Conservation (phyloP, 2,888 invertebrate genomes). For the Pyrocoelia pectoralis region DNA sequence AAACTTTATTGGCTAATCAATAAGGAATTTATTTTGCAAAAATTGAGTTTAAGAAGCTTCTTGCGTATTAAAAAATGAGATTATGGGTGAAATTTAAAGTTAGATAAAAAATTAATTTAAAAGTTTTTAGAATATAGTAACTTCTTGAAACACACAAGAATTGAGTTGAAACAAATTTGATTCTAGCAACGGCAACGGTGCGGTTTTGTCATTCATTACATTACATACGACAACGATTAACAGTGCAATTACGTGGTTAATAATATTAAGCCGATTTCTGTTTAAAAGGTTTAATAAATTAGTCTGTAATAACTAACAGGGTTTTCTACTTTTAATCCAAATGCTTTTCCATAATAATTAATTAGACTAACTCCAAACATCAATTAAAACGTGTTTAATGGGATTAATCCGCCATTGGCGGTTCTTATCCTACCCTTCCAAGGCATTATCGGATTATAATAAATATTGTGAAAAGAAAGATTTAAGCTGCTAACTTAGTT, state of each 20-base stretch:
- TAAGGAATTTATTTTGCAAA: constrained; percentile 6
- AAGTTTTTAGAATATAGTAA: neutral
- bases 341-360: constrained; percentile 19
- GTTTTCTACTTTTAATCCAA: constrained; percentile 13
- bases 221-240: neutral
- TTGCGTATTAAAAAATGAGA: neutral
- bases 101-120: neutral
- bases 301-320: constrained; percentile 9
- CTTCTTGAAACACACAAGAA: neutral
- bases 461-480: constrained; percentile 5
- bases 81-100: neutral
- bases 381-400: constrained; percentile 24
- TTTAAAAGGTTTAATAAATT: constrained; percentile 11
- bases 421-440: constrained; percentile 12
- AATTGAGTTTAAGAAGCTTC: neutral
- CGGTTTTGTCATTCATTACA: neutral
- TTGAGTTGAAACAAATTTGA: neutral
- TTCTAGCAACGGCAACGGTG: neutral
- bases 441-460: constrained; percentile 14
- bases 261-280: neutral
- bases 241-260: neutral
- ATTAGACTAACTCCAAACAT: constrained; percentile 21
- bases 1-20: constrained; percentile 10
- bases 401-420: constrained; percentile 19
- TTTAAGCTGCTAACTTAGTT: neutral